Percentiles rank a stretch among this genome's conserved stretches.
Conservation (phyloP, 2,888 invertebrate species). For the Saturnia japonica region DNA sequence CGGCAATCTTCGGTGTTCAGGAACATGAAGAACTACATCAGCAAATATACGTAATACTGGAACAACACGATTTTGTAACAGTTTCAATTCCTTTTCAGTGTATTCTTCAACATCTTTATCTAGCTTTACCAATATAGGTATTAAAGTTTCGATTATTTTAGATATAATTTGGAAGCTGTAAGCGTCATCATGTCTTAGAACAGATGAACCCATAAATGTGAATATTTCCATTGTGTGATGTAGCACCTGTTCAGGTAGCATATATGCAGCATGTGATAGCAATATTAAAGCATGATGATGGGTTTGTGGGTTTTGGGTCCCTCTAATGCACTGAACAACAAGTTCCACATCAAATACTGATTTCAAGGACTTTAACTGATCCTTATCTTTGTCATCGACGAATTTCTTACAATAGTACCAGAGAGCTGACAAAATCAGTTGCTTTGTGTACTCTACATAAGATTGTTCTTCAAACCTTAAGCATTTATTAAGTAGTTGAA, state of each 20-base stretch:
- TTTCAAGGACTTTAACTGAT: slow-evolving; percentile 70
- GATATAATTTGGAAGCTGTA: slow-evolving; percentile 97
- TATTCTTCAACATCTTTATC: slow-evolving; percentile 63
- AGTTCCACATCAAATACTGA: slow-evolving; percentile 86
- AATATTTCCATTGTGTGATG: slow-evolving; percentile 98
- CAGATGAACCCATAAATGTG: slow-evolving; percentile 97
- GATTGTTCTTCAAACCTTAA: slow-evolving; percentile 91
- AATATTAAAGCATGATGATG: slow-evolving; percentile 96
- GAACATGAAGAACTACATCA: slow-evolving; percentile 94
- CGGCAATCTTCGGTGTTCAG: slow-evolving; percentile 93
- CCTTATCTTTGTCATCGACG: slow-evolving; percentile 62
- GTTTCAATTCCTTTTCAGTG: slow-evolving; percentile 60
- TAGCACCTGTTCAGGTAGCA: slow-evolving; percentile 92
- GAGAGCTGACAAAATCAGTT: slow-evolving; percentile 89
- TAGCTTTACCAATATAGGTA: slow-evolving; percentile 89
- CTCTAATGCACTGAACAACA: slow-evolving; percentile 93
- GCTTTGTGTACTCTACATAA: slow-evolving; percentile 93
- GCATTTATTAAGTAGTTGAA: slow-evolving; percentile 90
- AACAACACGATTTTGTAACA: slow-evolving; percentile 76
- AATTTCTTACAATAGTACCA: slow-evolving; percentile 86
- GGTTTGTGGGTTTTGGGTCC: slow-evolving; percentile 96
- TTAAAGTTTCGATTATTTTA: slow-evolving; percentile 93
- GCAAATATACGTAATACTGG: slow-evolving; percentile 94
- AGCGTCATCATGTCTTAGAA: slow-evolving; percentile 95
- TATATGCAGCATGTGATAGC: slow-evolving; percentile 88